Evolutionary conservation across 2,113 vertebrate species (phyloP).

Genomic region (Prionailurus viverrinus): DNA sequence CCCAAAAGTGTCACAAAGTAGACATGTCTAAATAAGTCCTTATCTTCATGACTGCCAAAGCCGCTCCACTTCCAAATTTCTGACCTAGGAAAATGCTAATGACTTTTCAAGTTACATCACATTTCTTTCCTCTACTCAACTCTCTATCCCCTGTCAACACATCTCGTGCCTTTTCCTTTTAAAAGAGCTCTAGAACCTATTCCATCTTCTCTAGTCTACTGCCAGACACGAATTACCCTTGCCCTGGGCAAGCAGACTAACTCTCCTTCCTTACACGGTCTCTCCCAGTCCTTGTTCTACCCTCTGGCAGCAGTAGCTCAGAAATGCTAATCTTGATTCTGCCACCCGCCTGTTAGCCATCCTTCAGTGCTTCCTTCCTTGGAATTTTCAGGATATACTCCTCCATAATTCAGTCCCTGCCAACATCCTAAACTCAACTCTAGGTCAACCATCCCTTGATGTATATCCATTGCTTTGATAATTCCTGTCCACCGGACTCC

Average conservation of each 20-base stretch:
- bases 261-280: background rate
- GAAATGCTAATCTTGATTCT: background rate
- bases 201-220: background rate
- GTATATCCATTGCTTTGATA: background rate
- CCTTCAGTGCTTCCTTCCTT: background rate
- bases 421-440: background rate
- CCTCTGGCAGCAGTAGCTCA: background rate
- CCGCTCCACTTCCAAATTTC: background rate
- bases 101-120: background rate
- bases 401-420: background rate
- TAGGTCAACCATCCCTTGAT: background rate
- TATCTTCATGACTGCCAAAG: background rate
- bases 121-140: background rate
- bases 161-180: background rate
- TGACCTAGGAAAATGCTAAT: conserved; percentile 10
- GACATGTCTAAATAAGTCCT: background rate
- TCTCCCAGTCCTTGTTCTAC: background rate
- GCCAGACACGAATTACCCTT: background rate
- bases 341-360: background rate
- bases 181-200: background rate
- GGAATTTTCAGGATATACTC: background rate
- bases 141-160: background rate
- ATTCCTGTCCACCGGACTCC: background rate
- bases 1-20: background rate
- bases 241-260: background rate